These are phyloP conservation scores for Pteronura brasiliensis DNA, from an alignment of 2,113 vertebrate genomes.

Conservation along the genomic window DNA sequence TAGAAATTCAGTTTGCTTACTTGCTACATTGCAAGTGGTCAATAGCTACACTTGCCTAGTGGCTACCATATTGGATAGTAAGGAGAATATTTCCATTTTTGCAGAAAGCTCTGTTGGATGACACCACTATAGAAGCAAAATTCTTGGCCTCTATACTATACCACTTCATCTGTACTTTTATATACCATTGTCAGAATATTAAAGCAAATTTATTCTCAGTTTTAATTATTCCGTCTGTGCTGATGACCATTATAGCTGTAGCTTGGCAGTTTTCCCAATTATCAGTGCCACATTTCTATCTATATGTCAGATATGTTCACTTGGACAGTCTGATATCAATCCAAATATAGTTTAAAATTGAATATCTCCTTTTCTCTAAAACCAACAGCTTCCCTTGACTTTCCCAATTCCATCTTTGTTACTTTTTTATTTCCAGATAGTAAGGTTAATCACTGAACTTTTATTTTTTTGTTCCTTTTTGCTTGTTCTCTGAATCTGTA, in stretches of 20 bases:
- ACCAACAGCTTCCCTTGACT: not conserved
- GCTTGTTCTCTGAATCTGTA: not conserved
- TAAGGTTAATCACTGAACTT: not conserved
- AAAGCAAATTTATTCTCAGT: not conserved
- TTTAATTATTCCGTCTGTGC: not conserved
- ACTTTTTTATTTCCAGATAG: not conserved
- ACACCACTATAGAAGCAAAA: not conserved
- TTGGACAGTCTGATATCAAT: not conserved
- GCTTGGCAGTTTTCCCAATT: not conserved
- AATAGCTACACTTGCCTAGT: not conserved
- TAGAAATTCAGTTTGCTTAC: not conserved
- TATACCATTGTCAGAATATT: not conserved
- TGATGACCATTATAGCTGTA: not conserved
- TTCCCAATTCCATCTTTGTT: not conserved
- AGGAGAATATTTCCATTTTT: not conserved
- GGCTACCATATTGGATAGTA: not conserved
- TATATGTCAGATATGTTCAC: not conserved
- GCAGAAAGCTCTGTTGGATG: not conserved
- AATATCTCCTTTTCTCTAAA: not conserved
- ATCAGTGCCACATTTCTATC: not conserved
- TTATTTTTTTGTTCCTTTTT: not conserved
- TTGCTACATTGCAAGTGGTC: not conserved
- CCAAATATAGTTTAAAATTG: not conserved
- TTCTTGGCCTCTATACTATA: not conserved
- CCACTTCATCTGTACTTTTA: not conserved